These are phyloP conservation scores for Nautilus pompilius DNA, from an alignment of 1,140 invertebrate genomes.

Conservation along the genomic window DNA sequence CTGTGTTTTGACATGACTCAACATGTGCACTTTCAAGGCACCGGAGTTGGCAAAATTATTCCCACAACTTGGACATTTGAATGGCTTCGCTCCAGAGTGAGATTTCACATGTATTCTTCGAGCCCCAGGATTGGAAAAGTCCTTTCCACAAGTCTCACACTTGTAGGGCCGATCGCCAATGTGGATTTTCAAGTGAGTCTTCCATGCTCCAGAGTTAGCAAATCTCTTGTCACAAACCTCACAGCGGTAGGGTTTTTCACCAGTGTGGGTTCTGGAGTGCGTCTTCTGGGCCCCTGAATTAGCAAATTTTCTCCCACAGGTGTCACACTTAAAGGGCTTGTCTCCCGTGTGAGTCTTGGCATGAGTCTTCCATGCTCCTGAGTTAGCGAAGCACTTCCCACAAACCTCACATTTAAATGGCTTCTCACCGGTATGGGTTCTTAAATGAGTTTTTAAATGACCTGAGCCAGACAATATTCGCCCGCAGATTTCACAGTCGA, in stretches of 20 bases:
- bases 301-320: not conserved
- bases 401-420: slow-evolving; percentile 7
- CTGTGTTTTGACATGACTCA: not conserved
- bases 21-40: slow-evolving; percentile 1
- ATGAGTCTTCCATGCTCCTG: not conserved
- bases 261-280: slow-evolving; percentile 9
- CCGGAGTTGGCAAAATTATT: slow-evolving; percentile 3
- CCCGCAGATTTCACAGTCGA: not conserved
- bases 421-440: slow-evolving; percentile 6
- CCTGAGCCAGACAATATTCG: not conserved
- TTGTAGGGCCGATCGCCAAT: slow-evolving; percentile 85
- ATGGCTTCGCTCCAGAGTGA: not conserved
- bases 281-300: slow-evolving; percentile 3
- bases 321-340: slow-evolving; percentile 4
- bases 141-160: slow-evolving; percentile 82
- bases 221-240: slow-evolving; percentile 89
- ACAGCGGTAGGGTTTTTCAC: slow-evolving; percentile 62
- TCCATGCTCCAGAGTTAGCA: slow-evolving; percentile 63
- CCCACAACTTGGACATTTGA: not conserved
- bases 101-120: not conserved
- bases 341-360: slow-evolving; percentile 6
- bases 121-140: slow-evolving; percentile 2
- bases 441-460: not conserved
- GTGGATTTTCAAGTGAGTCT: slow-evolving; percentile 77
- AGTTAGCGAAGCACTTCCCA: not conserved